Conservation (phyloP, 2,888 invertebrate species). For the Xestoiulus laeticollis region DNA sequence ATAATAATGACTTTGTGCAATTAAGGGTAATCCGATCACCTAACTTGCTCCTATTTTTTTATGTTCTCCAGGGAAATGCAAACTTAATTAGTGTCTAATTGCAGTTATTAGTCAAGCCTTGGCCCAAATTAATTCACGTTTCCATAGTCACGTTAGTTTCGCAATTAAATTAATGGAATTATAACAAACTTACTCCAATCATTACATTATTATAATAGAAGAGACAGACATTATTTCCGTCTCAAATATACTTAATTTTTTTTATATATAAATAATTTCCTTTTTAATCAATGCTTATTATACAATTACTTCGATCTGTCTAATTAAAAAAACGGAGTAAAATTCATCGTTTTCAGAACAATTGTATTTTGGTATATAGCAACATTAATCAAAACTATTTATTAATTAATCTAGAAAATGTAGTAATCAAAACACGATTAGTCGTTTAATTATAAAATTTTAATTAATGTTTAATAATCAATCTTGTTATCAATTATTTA, state of each 20-base stretch:
- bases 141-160: constrained; percentile 26
- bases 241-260: not conserved
- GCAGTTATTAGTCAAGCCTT: constrained; percentile 14
- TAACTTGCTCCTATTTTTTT: not conserved
- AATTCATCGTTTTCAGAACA: not conserved
- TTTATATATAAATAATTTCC: too few relatives aligned
- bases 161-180: constrained; percentile 10
- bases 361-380: too few relatives aligned
- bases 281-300: too few relatives aligned
- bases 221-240: not conserved
- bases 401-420: too few relatives aligned
- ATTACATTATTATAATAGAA: not conserved
- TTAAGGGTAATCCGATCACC: constrained; percentile 9
- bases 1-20: constrained; percentile 18
- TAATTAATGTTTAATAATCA: too few relatives aligned
- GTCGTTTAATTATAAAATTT: too few relatives aligned
- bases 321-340: not conserved
- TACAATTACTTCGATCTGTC: too few relatives aligned
- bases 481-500: too few relatives aligned
- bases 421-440: too few relatives aligned
- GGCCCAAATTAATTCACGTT: constrained; percentile 16
- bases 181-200: not conserved
- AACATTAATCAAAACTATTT: too few relatives aligned
- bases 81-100: not conserved
- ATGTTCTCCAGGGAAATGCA: not conserved